Evolutionary conservation across 1,140 invertebrate species (phyloP), one percentile per base, ranked within the genome.

Genomic region (Drosophila cardini): DNA sequence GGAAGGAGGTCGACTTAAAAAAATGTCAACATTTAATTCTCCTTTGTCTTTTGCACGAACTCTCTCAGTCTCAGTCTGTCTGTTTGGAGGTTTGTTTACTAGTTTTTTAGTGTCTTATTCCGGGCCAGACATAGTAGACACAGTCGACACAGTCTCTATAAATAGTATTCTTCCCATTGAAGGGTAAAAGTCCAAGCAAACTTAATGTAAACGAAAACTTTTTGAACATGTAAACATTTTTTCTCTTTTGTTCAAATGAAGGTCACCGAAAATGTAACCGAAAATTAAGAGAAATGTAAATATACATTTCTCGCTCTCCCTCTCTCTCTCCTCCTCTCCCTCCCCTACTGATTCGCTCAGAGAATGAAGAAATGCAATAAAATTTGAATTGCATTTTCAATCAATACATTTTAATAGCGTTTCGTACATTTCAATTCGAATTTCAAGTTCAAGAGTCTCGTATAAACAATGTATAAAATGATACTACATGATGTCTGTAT

Each of bases 81-180:
- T 38, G 30, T 7, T 53, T 55, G 78, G 77, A 87, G 83, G 82
- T 87, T 89, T 87, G 79, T 89, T 87, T 89, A 87, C 83, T 45
- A 30, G 36, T 26, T 30, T 62, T 48, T 34, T 50, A n/a, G 16
- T 42, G 48, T 67, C 65, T 68, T 30, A 78, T 76, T 75, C 79
- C 64, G 70, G 75, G 48, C 21, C 36, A 62, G 53, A 60, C 40
- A 30, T 9, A 40, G 38, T 56, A 62, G 53, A 60, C 40, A 30
- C 16, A 40, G 38, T 56, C 15, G 26, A 8, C 32, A 50, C 43
- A 60, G 32, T 64, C 18, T 9, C 55, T 61, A 60, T 43, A 60
- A 72, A 72, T 72, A 73, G 64, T 69, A 13, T 18, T 21, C n/a
- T 2, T 16, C 18, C 38, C 1, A 32, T 52, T 4, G n/a, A 15